phyloP scores from a whole-genome alignment of 2,888 invertebrate genomes.

The Drosophila neutralis region DNA sequence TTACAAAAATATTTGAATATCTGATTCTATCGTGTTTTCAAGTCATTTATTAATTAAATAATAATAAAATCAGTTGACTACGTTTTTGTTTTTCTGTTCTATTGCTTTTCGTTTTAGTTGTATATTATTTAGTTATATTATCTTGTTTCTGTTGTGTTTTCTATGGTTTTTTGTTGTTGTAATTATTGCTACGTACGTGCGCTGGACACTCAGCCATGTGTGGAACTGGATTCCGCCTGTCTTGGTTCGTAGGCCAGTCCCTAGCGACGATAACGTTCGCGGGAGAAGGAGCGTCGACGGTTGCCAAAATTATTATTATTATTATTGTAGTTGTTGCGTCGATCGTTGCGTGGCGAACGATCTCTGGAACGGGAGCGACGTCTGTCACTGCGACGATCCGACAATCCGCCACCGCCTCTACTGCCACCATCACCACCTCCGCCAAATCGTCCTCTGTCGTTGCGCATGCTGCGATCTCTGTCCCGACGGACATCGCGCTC shows the following conservation, averaged over 20 bases:
- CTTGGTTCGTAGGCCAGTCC: neutral
- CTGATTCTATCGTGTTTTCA: slow-evolving; percentile 38
- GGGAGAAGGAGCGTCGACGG: slow-evolving; percentile 82
- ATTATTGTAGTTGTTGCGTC: slow-evolving; percentile 70
- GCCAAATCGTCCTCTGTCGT: slow-evolving; percentile 74
- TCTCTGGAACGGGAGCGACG: slow-evolving; percentile 77
- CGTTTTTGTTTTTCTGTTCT: slow-evolving; percentile 23
- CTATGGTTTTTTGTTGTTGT: slow-evolving; percentile 35
- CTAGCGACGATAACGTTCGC: slow-evolving; percentile 84
- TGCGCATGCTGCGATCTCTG: slow-evolving; percentile 66
- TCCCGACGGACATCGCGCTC: slow-evolving; percentile 67
- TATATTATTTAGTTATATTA: slow-evolving; percentile 5
- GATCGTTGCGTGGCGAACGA: slow-evolving; percentile 72
- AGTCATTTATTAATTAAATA: slow-evolving; percentile 57
- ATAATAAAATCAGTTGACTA: slow-evolving; percentile 51
- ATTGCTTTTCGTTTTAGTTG: slow-evolving; percentile 21
- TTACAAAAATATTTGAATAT: slow-evolving; percentile 51
- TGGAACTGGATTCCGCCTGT: slow-evolving; percentile 34
- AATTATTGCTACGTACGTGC: slow-evolving; percentile 77
- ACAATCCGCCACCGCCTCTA: slow-evolving; percentile 28
- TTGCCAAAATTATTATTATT: slow-evolving; percentile 49
- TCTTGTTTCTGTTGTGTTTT: slow-evolving; percentile 18
- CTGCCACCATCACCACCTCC: slow-evolving; percentile 46
- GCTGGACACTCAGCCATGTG: slow-evolving; percentile 49
- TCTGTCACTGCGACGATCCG: slow-evolving; percentile 61